phyloP scores from a whole-genome alignment of 2,113 vertebrate species.

The Ciconia boyciana region DNA sequence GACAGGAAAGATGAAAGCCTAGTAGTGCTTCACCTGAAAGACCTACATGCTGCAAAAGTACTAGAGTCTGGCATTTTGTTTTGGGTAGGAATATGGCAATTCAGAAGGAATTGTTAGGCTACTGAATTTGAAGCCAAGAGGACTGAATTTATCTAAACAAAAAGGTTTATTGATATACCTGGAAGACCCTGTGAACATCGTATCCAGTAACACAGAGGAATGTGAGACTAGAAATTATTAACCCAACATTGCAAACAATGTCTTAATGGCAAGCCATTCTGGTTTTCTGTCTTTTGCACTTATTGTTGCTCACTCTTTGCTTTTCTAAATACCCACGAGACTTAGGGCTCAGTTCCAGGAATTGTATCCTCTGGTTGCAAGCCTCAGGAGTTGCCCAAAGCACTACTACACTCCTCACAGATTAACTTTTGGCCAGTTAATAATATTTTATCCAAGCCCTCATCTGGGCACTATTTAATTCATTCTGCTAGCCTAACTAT shows the following conservation, averaged over 20 bases:
- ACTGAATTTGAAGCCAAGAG: background rate
- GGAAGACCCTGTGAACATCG: background rate
- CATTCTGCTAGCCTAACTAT: background rate
- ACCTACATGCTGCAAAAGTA: background rate
- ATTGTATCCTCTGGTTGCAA: background rate
- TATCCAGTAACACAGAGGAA: background rate
- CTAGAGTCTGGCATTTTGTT: background rate
- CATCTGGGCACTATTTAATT: background rate
- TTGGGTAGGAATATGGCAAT: background rate
- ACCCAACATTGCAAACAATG: background rate
- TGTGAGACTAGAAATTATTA: background rate
- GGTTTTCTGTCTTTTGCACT: background rate
- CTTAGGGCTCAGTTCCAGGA: background rate
- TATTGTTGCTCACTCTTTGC: background rate
- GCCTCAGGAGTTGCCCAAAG: background rate
- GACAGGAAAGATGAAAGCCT: background rate
- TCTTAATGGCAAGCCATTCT: background rate
- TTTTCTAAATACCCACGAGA: background rate
- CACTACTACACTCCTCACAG: background rate
- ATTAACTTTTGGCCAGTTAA: background rate
- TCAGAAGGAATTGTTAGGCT: background rate
- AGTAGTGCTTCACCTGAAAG: background rate
- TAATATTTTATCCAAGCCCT: background rate
- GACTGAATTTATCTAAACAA: background rate
- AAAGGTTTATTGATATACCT: background rate